Base-by-base conservation (phyloP, 2,797 vertebrate species). In the Pipistrellus pygmaeus region DNA sequence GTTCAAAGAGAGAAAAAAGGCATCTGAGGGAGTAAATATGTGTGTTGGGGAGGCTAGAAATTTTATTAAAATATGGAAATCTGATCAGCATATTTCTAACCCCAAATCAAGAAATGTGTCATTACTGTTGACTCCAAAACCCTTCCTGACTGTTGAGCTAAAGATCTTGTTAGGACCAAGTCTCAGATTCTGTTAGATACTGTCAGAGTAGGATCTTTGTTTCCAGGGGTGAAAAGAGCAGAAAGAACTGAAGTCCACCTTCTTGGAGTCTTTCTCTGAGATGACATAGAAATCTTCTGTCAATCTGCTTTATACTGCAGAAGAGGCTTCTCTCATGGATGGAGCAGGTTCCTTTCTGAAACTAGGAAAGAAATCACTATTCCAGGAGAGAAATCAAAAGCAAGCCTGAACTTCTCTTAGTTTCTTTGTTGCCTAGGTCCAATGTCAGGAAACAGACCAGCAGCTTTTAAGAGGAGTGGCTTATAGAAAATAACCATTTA, bases 101-200 rank as follows among this genome's bases (percentile, higher is more conserved):
- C 7, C 12, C 73, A 57, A 18, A 48, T 55, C 1, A 85, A 98
- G 96, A 94, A 12, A 97, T 97, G 96, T 97, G 97, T 97, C 98
- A 98, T 96, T 98, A 98, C 90, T 99, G 23, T 98, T 68, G 98
- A 99, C 97, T 99, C 98, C 98, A 99, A 99, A 97, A 99, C 98
- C 94, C 98, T 99, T 69, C 99, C 99, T 20, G 98, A 99, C 60
- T 99, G 99, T 98, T 99, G 99, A 86, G 99, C 99, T 98, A 99
- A 99, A 97, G 99, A 99, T 97, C 98, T 99, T 60, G 98, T 98
- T 98, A 97, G 99, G 99, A 98, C 98, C 98, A 91, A 98, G 98
- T 84, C 38, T 62, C 15, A 30, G 99, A 99, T 98, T 98, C 99
- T 95, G 99, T 99, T 73, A 97, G 99, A 99, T 98, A 98, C 99